phyloP scores from a whole-genome alignment of 2,888 invertebrate species.

The Ceraclea dissimilis region DNA sequence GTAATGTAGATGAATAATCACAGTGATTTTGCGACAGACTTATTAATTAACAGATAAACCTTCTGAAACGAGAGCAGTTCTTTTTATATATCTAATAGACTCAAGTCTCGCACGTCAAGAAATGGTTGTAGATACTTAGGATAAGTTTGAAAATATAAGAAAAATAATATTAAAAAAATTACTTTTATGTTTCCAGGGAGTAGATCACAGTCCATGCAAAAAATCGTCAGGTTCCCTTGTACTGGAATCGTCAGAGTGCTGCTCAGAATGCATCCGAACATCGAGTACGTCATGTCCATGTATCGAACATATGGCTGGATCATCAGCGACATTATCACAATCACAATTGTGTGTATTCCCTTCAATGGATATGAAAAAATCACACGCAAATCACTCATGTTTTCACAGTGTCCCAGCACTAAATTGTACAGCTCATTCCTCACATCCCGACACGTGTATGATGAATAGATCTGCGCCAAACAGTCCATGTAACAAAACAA shows the following conservation, averaged over 20 bases:
- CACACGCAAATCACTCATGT: constrained; percentile 5
- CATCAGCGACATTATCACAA: constrained; percentile 24
- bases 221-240: constrained; percentile 42
- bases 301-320: constrained; percentile 48
- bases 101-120: too few relatives aligned
- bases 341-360: constrained; percentile 22
- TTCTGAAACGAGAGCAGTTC: too few relatives aligned
- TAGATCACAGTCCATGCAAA: constrained; percentile 51
- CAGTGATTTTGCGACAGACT: too few relatives aligned
- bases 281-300: constrained; percentile 66
- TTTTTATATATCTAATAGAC: too few relatives aligned
- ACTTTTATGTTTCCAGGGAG: constrained; percentile 38
- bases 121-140: too few relatives aligned
- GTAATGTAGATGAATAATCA: too few relatives aligned
- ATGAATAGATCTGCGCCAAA: constrained; percentile 23
- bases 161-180: too few relatives aligned
- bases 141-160: too few relatives aligned
- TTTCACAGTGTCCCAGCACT: constrained; percentile 25
- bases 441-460: constrained; percentile 12
- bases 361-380: constrained; percentile 16
- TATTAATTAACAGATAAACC: too few relatives aligned
- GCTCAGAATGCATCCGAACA: constrained; percentile 37
- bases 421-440: constrained; percentile 18
- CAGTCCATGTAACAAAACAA: constrained; percentile 21
- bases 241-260: constrained; percentile 43